Base-by-base conservation (phyloP, 2,113 vertebrate species). In the Hassar affinis region DNA sequence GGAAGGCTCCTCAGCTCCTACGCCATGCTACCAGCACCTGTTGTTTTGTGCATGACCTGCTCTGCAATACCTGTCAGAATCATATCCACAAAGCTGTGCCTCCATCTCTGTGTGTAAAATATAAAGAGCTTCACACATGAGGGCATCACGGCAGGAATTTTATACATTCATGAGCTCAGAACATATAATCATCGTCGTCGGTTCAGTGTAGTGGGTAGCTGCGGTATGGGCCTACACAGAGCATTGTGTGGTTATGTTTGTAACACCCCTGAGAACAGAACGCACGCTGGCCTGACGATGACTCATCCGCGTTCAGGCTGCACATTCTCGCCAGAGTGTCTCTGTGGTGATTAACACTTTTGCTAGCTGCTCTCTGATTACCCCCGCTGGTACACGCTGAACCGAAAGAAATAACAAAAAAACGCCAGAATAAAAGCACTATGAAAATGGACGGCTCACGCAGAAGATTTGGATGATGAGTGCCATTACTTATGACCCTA, bases 221-320 rank as follows among this genome's bases (percentile, higher is more conserved):
- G 56, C 52, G 78, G 86, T 52, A 22, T 47, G 35, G 78, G 49
- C 76, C 86, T 42, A 82, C 83, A 51, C 75, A 9, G 75, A 45
- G 64, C 66, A 30, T 68, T 66, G 79, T 84, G 75, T 87, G 69
- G 59, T 80, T 79, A 42, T 85, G 80, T 86, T 84, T 86, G 75
- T 87, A 80, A 80, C 83, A 80, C 83, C 80, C 80, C 59, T 82
- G 83, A 85, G 84, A 85, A 87, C 74, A 72, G 69, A 79, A 38
- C 51, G 15, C 80, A 80, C 76, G 83, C 81, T 83, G 83, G 76
- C 49, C 83, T 85, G 83, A 64, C 30, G 30, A 82, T 87, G 86
- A 87, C 68, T 87, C 86, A 87, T 83, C 83, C 57, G 69, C 33
- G 83, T 77, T 85, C 83, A 76, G 80, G 78, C 80, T 47, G 80